A percentile compares a stretch with the other conserved stretches of the same genome.
phyloP scores from a whole-genome alignment of 2,888 invertebrate genomes.

The Apomyelois bistriatella region DNA sequence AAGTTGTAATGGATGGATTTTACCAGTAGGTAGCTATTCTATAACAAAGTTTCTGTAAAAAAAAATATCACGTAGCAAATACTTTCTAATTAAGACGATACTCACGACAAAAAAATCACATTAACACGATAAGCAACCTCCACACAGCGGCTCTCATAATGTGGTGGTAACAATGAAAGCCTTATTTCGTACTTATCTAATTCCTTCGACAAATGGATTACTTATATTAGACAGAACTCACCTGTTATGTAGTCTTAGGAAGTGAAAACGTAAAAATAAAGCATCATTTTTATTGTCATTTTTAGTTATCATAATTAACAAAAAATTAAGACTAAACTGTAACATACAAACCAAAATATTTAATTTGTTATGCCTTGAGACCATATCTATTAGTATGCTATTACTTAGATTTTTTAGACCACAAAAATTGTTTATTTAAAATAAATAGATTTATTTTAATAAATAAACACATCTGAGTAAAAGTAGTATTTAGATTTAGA shows the following conservation, averaged over 20 bases:
- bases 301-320: neutral
- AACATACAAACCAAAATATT: no score
- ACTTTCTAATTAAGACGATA: slow-evolving; percentile 16
- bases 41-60: neutral
- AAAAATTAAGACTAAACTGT: no score
- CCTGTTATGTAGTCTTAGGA: neutral
- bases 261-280: slow-evolving; percentile 4
- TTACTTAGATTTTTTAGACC: no score
- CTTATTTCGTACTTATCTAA: neutral
- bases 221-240: neutral
- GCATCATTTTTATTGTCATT: neutral
- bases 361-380: no score
- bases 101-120: slow-evolving; percentile 20
- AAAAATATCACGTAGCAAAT: slow-evolving; percentile 4
- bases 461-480: no score
- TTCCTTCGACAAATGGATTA: slow-evolving; percentile 5
- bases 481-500: no score
- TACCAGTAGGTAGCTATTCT: no score
- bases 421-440: no score
- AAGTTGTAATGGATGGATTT: no score
- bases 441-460: no score
- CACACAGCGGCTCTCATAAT: slow-evolving; percentile 4
- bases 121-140: slow-evolving; percentile 22
- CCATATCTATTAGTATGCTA: no score
- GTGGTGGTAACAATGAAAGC: slow-evolving; percentile 10